Evolutionary conservation across 2,888 invertebrate species (phyloP), one percentile per base, ranked within the genome.

Genomic region (Acanthosepion lycidas): DNA sequence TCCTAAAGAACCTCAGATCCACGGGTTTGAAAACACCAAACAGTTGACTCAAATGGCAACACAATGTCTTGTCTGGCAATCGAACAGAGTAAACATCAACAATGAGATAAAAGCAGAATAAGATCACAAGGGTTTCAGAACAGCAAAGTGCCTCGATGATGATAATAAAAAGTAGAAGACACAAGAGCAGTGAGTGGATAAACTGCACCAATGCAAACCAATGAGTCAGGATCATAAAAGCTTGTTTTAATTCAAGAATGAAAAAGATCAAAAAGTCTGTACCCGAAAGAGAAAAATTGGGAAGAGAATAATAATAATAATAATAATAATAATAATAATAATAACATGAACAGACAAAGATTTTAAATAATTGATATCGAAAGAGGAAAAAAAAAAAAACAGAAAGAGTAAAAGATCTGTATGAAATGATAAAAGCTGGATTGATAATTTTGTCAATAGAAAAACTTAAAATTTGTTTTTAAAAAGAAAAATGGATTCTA

Each of bases 201-300:
- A 78, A 78, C 78, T 15, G 78, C n/a, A 78, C 78, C 23, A 59
- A 23, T 59, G 59, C 59, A 59, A 59, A 59, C 59, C n/a, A 15
- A 78, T 78, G 78, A 78, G 78, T 78, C 78, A 78, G 78, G n/a
- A 33, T 78, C 78, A 33, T 78, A 78, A 78, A 78, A 78, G 78
- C n/a, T 33, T n/a, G n/a, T 78, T 78, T 78, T 33, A n/a, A 78
- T n/a, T 78, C 78, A 15, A n/a, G 33, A 78, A 33, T 78, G 0
- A n/a, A 78, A 33, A 78, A n/a, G 12, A n/a, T 15, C 15, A 78
- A 5, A 33, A 15, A 78, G 78, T n/a, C 78, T 78, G 4, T 78
- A 78, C 78, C 12, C 15, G 33, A n/a, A 78, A n/a, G n/a, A 28
- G n/a, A n/a, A 28, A 28, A 2, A 51, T 15, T 15, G 55, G 18